Conservation (phyloP, 2,888 invertebrate genomes). For the Aporophyla lueneburgensis region DNA sequence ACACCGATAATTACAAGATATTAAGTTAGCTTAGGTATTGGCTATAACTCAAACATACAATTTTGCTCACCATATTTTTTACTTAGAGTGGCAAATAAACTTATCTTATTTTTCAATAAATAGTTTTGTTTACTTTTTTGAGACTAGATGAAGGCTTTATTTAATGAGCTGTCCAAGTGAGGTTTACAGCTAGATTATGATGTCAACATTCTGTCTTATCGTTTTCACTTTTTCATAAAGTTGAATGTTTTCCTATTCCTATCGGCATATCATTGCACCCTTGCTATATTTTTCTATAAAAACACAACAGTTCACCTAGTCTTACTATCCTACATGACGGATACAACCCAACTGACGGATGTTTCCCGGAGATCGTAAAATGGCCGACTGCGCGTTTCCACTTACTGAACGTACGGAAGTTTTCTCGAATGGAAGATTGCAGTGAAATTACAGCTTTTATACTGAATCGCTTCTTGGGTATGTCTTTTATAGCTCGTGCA, state of each 20-base stretch:
- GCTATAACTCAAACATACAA: too few relatives aligned
- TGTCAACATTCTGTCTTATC: too few relatives aligned
- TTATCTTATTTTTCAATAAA: neutral
- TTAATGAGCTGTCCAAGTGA: too few relatives aligned
- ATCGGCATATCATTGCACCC: neutral
- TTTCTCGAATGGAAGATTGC: slow-evolving; percentile 28
- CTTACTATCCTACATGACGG: slow-evolving; percentile 17
- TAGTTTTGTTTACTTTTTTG: neutral
- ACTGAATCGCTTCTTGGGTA: neutral
- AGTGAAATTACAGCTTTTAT: slow-evolving; percentile 28
- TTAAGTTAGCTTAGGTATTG: too few relatives aligned
- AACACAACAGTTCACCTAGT: neutral
- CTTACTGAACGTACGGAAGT: slow-evolving; percentile 6
- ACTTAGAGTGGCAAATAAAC: too few relatives aligned
- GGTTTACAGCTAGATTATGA: neutral
- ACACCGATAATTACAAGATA: too few relatives aligned
- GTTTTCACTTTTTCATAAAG: too few relatives aligned
- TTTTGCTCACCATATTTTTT: too few relatives aligned
- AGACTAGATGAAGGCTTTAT: neutral
- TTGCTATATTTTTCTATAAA: neutral
- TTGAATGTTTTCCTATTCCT: neutral
- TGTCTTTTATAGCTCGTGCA: neutral
- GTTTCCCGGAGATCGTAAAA: slow-evolving; percentile 51
- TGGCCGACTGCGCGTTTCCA: slow-evolving; percentile 46
- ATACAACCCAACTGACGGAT: slow-evolving; percentile 5